Evolutionary conservation across 2,113 vertebrate genomes (phyloP), one percentile per base, ranked within the genome.

Genomic region (Mesitornis unicolor): DNA sequence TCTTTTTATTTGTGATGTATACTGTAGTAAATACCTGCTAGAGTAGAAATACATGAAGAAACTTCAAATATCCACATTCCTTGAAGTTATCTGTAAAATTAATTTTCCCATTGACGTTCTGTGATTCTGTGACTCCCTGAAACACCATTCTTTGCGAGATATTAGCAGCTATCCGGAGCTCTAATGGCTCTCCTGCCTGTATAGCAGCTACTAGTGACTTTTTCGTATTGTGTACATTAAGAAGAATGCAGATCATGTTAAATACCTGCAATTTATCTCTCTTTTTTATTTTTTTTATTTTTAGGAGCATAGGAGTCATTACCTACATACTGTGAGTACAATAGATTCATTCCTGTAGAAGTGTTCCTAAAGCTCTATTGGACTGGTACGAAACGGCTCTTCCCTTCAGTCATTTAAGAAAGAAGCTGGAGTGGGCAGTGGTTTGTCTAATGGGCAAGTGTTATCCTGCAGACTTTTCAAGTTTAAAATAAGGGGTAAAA

Each of bases 271-370:
- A 96, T 76, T 45, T 38, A 24, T 84, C 6, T 93, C 93, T 67
- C 98, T 68, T 98, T 42, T 95, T 97, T n/a, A n/a, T n/a, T n/a
- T n/a, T n/a, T n/a, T n/a, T n/a, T n/a, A n/a, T n/a, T 98, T 98
- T 45, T 95, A 99, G 99, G 99, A 99, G 99, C 97, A 99, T 99
- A 25, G 99, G 99, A 71, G 99, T 99, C 96, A 99, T 99, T 98
- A 99, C 99, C 69, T 99, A 99, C 85, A 99, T 99, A 92, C 98
- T 99, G 99, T 99, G 97, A 99, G 99, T 99, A 97, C 78, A 35
- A 59, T 12, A 33, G 22, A 36, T 74, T 69, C 6, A 4, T 11
- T 80, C 13, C 53, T 69, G 17, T 42, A 29, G 60, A 76, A 79
- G 40, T 42, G 36, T 70, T 47, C 35, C 68, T 90, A 31, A 83